Percentiles rank a stretch among this genome's conserved stretches.
Conservation (phyloP, 2,113 vertebrate species). For the Chelonoidis abingdonii region DNA sequence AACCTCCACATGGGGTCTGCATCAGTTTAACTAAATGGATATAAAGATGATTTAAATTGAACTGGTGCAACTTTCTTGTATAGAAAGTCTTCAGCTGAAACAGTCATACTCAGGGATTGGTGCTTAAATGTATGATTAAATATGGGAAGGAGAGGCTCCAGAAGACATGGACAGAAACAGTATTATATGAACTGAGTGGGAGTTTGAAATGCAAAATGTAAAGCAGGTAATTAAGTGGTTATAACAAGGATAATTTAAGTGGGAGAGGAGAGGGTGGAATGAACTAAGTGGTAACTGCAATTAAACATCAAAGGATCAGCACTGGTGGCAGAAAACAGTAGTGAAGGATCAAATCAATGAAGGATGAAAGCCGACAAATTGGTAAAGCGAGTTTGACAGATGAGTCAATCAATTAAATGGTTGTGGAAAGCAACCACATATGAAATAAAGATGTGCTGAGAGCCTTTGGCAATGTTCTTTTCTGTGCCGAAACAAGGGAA, state of each 20-base stretch:
- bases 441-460: neutral
- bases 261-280: neutral
- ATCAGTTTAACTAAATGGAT: neutral
- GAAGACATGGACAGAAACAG: neutral
- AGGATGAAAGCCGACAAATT: neutral
- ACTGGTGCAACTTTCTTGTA: neutral
- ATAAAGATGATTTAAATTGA: neutral
- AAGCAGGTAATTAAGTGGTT: neutral
- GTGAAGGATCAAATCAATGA: neutral
- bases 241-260: neutral
- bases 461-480: neutral
- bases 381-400: neutral
- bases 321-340: neutral
- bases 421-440: neutral
- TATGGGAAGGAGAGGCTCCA: neutral
- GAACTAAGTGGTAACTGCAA: neutral
- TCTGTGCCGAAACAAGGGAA: neutral
- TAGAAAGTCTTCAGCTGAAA: neutral
- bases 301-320: neutral
- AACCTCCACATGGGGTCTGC: neutral
- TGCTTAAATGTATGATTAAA: neutral
- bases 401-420: neutral
- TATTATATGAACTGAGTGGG: neutral
- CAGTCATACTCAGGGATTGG: neutral
- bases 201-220: neutral